phyloP scores from a whole-genome alignment of 2,888 invertebrate genomes.

The Cetonia aurata region DNA sequence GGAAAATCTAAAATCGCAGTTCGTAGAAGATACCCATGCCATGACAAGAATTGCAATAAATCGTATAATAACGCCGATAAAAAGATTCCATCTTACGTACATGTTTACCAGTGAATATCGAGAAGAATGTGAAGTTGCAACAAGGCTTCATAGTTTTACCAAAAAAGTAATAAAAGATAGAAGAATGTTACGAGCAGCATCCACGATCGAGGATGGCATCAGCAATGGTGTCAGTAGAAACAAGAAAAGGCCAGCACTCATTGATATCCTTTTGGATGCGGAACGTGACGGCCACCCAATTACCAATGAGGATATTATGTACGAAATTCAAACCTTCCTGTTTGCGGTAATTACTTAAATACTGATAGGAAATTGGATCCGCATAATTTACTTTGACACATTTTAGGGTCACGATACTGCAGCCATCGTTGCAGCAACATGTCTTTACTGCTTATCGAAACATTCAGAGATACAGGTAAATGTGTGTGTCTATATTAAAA shows the following conservation, averaged over 20 bases:
- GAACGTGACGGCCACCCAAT: constrained; percentile 60
- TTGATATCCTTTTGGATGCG: constrained; percentile 73
- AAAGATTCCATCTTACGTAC: constrained; percentile 3
- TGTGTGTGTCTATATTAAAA: neutral
- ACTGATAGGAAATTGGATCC: neutral
- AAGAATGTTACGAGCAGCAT: constrained; percentile 44
- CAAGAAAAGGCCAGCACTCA: constrained; percentile 73
- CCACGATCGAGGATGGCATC: neutral
- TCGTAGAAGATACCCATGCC: constrained; percentile 78
- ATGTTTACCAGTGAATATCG: constrained; percentile 70
- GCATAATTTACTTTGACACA: neutral
- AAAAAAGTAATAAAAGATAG: constrained; percentile 70
- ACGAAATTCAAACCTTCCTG: constrained; percentile 81
- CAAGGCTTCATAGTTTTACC: constrained; percentile 69
- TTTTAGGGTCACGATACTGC: constrained; percentile 68
- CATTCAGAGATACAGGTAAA: constrained; percentile 62
- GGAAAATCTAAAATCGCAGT: constrained; percentile 71
- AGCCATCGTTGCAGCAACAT: constrained; percentile 65
- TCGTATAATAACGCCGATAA: constrained; percentile 62
- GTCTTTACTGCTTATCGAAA: constrained; percentile 65
- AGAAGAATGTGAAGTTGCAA: constrained; percentile 67
- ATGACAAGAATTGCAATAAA: constrained; percentile 56
- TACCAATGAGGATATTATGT: constrained; percentile 72
- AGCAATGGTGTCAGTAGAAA: constrained; percentile 57
- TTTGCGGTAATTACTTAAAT: constrained; percentile 71